These are phyloP conservation scores for Agonopterix subpropinquella DNA, from an alignment of 2,888 invertebrate species.

Conservation along the genomic window DNA sequence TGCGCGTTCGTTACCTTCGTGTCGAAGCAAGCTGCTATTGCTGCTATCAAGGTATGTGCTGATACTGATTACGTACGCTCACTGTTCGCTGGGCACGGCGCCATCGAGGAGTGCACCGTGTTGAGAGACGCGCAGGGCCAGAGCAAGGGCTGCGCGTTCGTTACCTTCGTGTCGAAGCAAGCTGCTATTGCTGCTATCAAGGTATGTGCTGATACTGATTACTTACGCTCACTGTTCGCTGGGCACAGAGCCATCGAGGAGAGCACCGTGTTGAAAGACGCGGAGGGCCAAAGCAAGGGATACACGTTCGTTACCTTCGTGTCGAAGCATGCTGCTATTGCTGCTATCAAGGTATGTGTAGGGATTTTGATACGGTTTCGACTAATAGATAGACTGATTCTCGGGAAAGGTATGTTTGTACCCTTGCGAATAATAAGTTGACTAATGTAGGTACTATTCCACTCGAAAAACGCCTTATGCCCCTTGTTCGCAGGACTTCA, in stretches of 20 bases:
- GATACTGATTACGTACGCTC: slow-evolving; percentile 81
- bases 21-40: slow-evolving; percentile 97
- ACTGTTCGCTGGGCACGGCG: slow-evolving; percentile 94
- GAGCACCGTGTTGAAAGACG: no score
- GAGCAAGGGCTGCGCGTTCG: slow-evolving; percentile 99
- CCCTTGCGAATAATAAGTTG: no score
- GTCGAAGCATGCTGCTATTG: slow-evolving; percentile 97
- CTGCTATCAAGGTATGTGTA: slow-evolving; percentile 80
- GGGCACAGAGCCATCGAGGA: no score
- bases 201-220: slow-evolving; percentile 46
- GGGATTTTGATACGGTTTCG: no score
- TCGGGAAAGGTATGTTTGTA: no score
- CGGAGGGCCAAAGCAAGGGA: no score
- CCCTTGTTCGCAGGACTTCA: no score
- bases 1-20: slow-evolving; percentile 99
- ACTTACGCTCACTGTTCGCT: no score
- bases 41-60: slow-evolving; percentile 90
- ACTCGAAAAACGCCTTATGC: no score
- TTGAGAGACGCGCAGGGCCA: slow-evolving; percentile 95
- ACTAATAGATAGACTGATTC: no score
- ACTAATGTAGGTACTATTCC: no score
- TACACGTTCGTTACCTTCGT: slow-evolving; percentile 99
- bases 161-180: slow-evolving; percentile 98
- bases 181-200: slow-evolving; percentile 98
- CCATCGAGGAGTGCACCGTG: slow-evolving; percentile 99